phyloP scores from a whole-genome alignment of 2,888 invertebrate species.

The Julus scanicus region DNA sequence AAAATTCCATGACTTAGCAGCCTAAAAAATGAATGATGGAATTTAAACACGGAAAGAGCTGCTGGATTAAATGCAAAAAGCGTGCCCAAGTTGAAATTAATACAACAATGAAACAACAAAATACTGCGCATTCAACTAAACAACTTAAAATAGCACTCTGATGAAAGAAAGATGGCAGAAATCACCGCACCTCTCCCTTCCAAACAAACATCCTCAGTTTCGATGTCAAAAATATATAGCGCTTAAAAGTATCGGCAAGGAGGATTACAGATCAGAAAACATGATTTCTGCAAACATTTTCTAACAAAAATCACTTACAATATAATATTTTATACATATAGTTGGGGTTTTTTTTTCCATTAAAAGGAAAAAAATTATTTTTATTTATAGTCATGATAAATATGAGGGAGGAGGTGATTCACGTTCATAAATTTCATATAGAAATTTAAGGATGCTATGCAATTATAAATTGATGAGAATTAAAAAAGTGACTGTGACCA shows the following conservation, averaged over 20 bases:
- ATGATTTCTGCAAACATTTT: slow-evolving; percentile 25
- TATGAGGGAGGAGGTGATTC: not conserved
- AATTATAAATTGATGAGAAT: slow-evolving; percentile 7
- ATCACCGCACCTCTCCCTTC: not conserved
- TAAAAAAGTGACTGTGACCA: slow-evolving; percentile 30
- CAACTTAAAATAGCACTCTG: not conserved
- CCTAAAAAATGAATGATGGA: not conserved
- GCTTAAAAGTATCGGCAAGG: not conserved
- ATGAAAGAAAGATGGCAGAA: slow-evolving; percentile 1
- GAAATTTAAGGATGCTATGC: not conserved
- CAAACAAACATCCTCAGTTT: not conserved
- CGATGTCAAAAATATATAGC: slow-evolving; percentile 38
- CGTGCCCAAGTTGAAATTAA: slow-evolving; percentile 30
- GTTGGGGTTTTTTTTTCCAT: not conserved
- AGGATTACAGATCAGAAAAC: slow-evolving; percentile 21
- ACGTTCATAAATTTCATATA: not conserved
- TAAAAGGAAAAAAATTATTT: not conserved
- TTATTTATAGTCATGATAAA: slow-evolving; percentile 16
- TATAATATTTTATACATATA: not conserved
- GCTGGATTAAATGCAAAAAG: slow-evolving; percentile 6
- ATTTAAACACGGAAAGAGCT: not conserved
- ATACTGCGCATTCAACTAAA: slow-evolving; percentile 31
- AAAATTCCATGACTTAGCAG: not conserved
- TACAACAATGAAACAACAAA: slow-evolving; percentile 38
- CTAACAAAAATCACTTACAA: not conserved